Evolutionary conservation across 1,140 invertebrate species (phyloP), one percentile per base, ranked within the genome.

Genomic region (Bombus difficillimus): DNA sequence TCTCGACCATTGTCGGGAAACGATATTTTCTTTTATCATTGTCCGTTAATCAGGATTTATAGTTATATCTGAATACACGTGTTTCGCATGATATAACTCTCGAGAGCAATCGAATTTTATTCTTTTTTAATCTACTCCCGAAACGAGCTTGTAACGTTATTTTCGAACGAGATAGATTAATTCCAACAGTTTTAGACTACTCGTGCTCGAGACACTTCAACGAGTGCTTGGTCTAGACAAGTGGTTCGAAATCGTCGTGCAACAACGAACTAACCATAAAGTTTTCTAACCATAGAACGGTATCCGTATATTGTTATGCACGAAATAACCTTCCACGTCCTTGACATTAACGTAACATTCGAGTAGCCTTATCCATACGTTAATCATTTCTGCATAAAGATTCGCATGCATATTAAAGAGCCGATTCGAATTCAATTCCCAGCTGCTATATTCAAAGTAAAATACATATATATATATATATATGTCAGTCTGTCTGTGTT

Each of bases 301-400:
- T 28, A 22, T 53, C 1, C 47, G 47, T 53, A 53, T 53, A 53
- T 9, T 28, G 22, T n/a, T 43, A 59, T 39, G n/a, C 43, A 13
- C 53, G 66, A 66, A 43, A 25, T 47, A 74, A 66, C 32, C 71
- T 89, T 81, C 34, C 34, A 28, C 47, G 87, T 37, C 87, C 88
- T 89, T 89, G 88, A 81, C 88, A 89, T 89, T 88, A 88, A 82
- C 69, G 83, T 83, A 83, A 85, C 83, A 39, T 59, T 47, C 62
- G 43, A 47, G 25, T 72, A 59, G 64, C 57, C 66, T 86, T 77
- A 34, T 39, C 53, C 82, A 25, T 47, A 53, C 59, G 59, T 81
- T 79, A 76, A 88, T 78, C 57, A 64, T 43, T 25, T 37, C 47
- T 32, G 59, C 41, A 37, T 81, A 81, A 77, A 75, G 9, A 86